phyloP scores from a whole-genome alignment of 2,888 invertebrate genomes.

The Smittia aterrima region DNA sequence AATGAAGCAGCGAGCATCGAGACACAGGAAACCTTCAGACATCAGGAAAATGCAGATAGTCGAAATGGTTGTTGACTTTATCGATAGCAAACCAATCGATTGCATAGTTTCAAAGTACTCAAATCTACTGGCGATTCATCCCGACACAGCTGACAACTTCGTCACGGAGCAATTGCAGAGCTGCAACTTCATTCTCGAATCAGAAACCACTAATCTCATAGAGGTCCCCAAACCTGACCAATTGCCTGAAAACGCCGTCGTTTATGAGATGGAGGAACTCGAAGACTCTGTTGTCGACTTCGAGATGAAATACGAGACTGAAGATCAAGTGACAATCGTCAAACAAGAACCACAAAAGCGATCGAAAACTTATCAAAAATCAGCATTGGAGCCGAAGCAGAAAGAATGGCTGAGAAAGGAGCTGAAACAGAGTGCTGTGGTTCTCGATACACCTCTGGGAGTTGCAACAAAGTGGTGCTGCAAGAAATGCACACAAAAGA shows the following conservation, averaged over 20 bases:
- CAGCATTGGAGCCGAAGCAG: not conserved
- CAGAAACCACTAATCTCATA: not conserved
- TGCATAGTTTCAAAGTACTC: not conserved
- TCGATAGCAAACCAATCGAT: not conserved
- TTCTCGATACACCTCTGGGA: not conserved
- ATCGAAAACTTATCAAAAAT: not conserved
- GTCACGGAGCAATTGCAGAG: not conserved
- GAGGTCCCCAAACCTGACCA: too few species aligned
- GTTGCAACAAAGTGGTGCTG: not conserved
- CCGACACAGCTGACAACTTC: not conserved
- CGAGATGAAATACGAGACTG: not conserved
- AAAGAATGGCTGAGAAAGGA: not conserved
- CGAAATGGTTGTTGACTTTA: not conserved
- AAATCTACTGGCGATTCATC: not conserved
- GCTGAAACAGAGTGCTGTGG: not conserved
- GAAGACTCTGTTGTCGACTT: not conserved
- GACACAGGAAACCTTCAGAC: not conserved
- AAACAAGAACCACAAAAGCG: not conserved
- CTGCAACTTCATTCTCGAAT: not conserved
- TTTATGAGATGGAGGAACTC: not conserved
- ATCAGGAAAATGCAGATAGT: not conserved
- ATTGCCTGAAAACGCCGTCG: not conserved
- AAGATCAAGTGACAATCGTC: not conserved
- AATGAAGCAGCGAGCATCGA: not conserved
- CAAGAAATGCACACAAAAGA: not conserved